Percentiles rank a stretch among this genome's conserved stretches.
Evolutionary conservation across 2,113 vertebrate genomes (phyloP).

Genomic region (Pagrus major): DNA sequence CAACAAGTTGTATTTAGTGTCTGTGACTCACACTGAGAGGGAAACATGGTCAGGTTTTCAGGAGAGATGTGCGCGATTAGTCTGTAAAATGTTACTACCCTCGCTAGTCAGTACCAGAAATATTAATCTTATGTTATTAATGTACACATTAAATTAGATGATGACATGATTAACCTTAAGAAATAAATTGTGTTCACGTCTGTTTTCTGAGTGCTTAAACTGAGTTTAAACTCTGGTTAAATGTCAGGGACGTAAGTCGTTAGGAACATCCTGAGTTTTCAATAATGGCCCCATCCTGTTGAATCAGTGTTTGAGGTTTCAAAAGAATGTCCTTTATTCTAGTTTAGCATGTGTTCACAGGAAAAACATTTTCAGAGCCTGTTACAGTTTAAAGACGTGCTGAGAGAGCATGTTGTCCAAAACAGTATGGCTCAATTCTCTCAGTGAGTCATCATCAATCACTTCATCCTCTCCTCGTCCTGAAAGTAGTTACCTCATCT

Average conservation of each 20-base stretch:
- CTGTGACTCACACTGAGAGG: constrained; percentile 52
- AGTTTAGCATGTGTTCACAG: constrained; percentile 34
- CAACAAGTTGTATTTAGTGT: constrained; percentile 80
- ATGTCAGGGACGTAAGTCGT: no score
- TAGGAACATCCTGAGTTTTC: no score
- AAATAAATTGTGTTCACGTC: no score
- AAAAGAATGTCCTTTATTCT: neutral
- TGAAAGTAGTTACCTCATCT: constrained; percentile 14
- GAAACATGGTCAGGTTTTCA: constrained; percentile 29
- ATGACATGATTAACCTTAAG: no score
- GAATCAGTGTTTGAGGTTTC: constrained; percentile 46
- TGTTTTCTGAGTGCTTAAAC: no score
- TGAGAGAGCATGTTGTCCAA: constrained; percentile 21
- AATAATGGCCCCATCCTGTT: constrained; percentile 35
- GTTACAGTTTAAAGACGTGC: constrained; percentile 18
- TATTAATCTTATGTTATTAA: no score
- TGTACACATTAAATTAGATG: no score
- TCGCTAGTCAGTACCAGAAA: no score
- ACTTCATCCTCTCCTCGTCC: constrained; percentile 6
- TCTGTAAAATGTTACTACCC: no score
- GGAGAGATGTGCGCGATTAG: no score
- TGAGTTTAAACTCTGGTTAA: no score
- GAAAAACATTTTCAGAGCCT: constrained; percentile 33
- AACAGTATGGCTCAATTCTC: constrained; percentile 20
- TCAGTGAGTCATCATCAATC: constrained; percentile 4